A percentile compares a stretch with the other conserved stretches of the same genome.
Evolutionary conservation across 2,113 vertebrate species (phyloP).

Genomic region (Muscicapa adusta): DNA sequence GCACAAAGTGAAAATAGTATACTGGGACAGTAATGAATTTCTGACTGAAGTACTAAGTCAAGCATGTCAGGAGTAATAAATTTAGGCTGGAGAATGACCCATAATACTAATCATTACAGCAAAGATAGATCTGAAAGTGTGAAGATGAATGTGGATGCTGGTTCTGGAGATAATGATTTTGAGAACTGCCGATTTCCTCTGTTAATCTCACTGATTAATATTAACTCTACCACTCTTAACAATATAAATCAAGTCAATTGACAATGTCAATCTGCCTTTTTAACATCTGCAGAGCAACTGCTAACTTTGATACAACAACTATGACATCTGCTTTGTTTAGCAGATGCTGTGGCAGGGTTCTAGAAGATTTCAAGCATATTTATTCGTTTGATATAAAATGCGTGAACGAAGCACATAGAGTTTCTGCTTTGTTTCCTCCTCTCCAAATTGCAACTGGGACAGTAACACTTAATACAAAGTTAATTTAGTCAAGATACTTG

Average conservation of each 20-base stretch:
- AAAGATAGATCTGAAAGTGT: neutral
- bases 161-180: neutral
- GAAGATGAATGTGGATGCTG: neutral
- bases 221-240: neutral
- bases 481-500: constrained; percentile 61
- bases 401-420: neutral
- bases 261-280: neutral
- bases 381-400: constrained; percentile 28
- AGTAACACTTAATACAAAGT: constrained; percentile 46
- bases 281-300: neutral
- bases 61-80: neutral
- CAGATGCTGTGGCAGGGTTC: neutral
- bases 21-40: neutral
- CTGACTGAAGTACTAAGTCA: neutral
- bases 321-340: neutral
- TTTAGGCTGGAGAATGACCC: neutral
- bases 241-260: neutral
- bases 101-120: neutral
- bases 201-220: neutral
- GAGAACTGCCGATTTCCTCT: neutral
- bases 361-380: neutral
- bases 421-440: constrained; percentile 11
- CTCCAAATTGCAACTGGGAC: constrained; percentile 41
- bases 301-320: neutral
- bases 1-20: neutral